A percentile compares a stretch with the other conserved stretches of the same genome.
These are phyloP conservation scores for Ictalurus punctatus DNA, from an alignment of 2,113 vertebrate genomes.

Conservation along the genomic window DNA sequence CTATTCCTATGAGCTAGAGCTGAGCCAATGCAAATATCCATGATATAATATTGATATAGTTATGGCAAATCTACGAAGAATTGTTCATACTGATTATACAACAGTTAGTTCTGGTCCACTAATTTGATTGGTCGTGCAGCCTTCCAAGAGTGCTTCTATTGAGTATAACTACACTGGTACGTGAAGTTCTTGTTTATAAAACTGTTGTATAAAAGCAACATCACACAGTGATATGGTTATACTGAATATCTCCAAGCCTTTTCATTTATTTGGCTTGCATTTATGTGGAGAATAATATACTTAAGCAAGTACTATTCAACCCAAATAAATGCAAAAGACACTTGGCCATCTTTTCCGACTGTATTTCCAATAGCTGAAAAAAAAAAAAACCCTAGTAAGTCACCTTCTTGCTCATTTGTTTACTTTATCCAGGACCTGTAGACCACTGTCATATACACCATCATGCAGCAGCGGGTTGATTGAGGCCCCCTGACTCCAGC, in stretches of 20 bases:
- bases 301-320: too few relatives aligned
- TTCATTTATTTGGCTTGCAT: too few relatives aligned
- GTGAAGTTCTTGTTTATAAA: too few relatives aligned
- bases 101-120: background rate
- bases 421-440: background rate
- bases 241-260: background rate
- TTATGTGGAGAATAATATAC: too few relatives aligned
- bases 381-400: constrained; percentile 25
- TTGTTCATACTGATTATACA: background rate
- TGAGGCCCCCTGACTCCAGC: constrained; percentile 32
- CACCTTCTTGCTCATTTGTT: background rate
- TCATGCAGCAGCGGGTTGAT: constrained; percentile 31
- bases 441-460: constrained; percentile 4
- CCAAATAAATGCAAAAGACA: background rate
- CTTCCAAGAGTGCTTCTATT: background rate
- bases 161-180: too few relatives aligned
- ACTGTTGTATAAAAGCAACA: too few relatives aligned
- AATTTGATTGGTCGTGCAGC: background rate
- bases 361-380: constrained; percentile 10
- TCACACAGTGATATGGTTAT: background rate
- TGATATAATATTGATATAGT: background rate
- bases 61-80: background rate
- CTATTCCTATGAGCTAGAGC: background rate
- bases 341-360: background rate
- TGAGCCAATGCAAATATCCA: background rate